Evolutionary conservation across 2,113 vertebrate genomes (phyloP).

Genomic region (Panthera tigris): DNA sequence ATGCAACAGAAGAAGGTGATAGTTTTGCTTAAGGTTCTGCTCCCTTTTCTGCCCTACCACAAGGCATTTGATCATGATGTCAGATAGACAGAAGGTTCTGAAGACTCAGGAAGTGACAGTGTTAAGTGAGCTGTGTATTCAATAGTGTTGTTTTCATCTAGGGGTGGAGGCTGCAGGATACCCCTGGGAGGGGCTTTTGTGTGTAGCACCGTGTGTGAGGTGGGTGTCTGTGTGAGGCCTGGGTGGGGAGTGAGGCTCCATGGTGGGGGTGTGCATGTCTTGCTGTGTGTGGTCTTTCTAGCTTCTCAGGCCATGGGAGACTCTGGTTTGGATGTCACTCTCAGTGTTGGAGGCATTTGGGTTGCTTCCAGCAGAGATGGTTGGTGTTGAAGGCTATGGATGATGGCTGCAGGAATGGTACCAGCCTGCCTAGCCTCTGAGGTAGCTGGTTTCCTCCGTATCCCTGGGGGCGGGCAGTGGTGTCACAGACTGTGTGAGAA

Average conservation of each 20-base stretch:
- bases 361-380: slow-evolving; percentile 21
- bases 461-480: slow-evolving; percentile 18
- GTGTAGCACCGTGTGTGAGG: not conserved
- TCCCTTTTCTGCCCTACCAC: not conserved
- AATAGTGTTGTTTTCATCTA: not conserved
- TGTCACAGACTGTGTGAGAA: slow-evolving; percentile 60
- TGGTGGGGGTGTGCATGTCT: not conserved
- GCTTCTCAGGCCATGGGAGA: not conserved
- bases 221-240: slow-evolving; percentile 67
- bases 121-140: not conserved
- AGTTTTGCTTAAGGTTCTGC: not conserved
- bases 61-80: not conserved
- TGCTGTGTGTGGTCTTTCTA: slow-evolving; percentile 68
- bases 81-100: not conserved
- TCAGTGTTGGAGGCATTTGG: not conserved
- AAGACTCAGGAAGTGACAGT: not conserved
- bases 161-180: not conserved
- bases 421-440: slow-evolving; percentile 19
- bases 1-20: not conserved
- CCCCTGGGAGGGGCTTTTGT: not conserved
- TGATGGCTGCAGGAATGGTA: slow-evolving; percentile 63
- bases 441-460: slow-evolving; percentile 20
- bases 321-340: slow-evolving; percentile 52
- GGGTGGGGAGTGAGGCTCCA: not conserved
- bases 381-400: slow-evolving; percentile 53